Percentiles rank a stretch among this genome's conserved stretches.
Evolutionary conservation across 2,888 invertebrate species (phyloP).

Genomic region (Drosophila neoperkinsi): DNA sequence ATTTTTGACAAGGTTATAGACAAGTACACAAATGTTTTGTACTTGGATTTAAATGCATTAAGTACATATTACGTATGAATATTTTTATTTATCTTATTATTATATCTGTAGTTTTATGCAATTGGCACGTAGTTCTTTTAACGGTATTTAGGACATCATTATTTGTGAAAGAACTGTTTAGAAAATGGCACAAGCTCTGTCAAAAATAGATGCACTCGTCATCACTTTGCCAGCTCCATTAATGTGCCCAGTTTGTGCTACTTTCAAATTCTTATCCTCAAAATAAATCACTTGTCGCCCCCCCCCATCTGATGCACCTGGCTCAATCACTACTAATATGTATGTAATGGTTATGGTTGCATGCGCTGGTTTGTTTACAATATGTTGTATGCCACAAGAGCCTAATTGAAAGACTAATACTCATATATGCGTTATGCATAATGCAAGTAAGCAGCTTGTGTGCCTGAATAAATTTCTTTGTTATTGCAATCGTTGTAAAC

Average conservation of each 20-base stretch:
- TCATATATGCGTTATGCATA: slow-evolving; percentile 13
- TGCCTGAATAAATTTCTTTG: slow-evolving; percentile 61
- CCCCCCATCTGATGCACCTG: slow-evolving; percentile 24
- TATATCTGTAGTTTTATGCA: neutral
- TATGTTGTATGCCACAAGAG: slow-evolving; percentile 27
- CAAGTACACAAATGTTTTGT: neutral
- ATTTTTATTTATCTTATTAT: neutral
- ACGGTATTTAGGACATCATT: slow-evolving; percentile 1
- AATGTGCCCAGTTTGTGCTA: slow-evolving; percentile 51
- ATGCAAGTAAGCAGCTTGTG: slow-evolving; percentile 13
- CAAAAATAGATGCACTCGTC: slow-evolving; percentile 41
- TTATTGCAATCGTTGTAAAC: slow-evolving; percentile 12
- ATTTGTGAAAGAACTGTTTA: neutral
- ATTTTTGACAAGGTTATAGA: slow-evolving; percentile 24
- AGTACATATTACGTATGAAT: too few relatives aligned
- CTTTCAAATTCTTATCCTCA: slow-evolving; percentile 7
- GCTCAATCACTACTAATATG: slow-evolving; percentile 15
- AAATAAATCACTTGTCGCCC: slow-evolving; percentile 33
- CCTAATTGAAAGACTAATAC: slow-evolving; percentile 40
- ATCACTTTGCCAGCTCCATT: slow-evolving; percentile 22
- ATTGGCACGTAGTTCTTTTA: neutral
- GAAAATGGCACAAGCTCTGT: slow-evolving; percentile 40
- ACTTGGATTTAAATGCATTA: slow-evolving; percentile 6
- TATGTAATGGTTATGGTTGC: neutral
- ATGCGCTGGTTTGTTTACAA: slow-evolving; percentile 37